Evolutionary conservation across 1,140 invertebrate species (phyloP).

Genomic region (Triops longicaudatus): DNA sequence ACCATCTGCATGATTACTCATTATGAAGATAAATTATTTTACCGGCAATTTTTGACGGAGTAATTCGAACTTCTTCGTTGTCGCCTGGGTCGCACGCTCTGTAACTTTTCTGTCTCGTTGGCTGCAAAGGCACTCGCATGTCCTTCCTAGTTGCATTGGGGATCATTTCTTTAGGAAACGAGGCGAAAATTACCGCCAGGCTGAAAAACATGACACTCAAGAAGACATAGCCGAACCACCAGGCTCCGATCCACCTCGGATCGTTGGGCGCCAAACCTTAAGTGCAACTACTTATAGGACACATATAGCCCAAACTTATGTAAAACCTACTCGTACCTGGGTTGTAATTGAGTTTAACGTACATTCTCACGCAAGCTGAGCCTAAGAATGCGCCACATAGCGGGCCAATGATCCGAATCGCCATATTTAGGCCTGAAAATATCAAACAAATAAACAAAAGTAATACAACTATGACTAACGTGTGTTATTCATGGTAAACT

Average conservation of each 20-base stretch:
- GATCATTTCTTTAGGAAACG: conserved; percentile 29
- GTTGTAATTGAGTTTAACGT: conserved; percentile 1
- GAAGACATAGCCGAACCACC: conserved; percentile 33
- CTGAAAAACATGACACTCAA: conserved; percentile 23
- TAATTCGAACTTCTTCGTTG: background rate
- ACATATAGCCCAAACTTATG: background rate
- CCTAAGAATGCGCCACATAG: conserved; percentile 25
- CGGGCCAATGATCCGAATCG: conserved; percentile 27
- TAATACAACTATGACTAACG: too few species aligned
- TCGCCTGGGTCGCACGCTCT: background rate
- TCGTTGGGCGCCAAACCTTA: conserved; percentile 29
- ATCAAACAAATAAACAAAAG: background rate
- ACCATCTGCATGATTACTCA: too few species aligned
- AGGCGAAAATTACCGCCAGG: conserved; percentile 20
- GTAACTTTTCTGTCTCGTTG: background rate
- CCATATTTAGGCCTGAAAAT: conserved; percentile 16
- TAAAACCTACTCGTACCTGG: conserved; percentile 23
- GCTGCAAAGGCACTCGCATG: background rate
- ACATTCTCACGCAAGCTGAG: conserved; percentile 22
- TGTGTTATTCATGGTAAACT: too few species aligned
- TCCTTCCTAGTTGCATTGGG: background rate
- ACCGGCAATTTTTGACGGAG: background rate
- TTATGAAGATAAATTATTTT: too few species aligned
- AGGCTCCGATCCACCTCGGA: conserved; percentile 35
- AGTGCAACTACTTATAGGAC: background rate